A percentile compares a stretch with the other conserved stretches of the same genome.
Conservation (phyloP, 2,888 invertebrate genomes). For the Scaptomyza flava region DNA sequence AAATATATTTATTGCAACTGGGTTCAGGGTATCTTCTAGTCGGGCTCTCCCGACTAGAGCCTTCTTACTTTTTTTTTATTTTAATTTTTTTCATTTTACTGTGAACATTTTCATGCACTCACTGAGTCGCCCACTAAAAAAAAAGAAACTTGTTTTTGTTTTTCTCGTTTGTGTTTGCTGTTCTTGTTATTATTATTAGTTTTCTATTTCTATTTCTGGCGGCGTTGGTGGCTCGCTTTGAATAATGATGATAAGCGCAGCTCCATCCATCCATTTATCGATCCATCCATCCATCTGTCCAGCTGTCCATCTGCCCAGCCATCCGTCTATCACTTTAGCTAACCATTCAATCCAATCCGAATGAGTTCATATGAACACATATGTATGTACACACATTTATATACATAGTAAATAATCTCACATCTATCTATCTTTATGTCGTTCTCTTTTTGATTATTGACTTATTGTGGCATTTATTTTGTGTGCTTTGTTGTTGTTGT, state of each 20-base stretch:
- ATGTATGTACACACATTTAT: slow-evolving; percentile 17
- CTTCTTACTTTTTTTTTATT: no score
- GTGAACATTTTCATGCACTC: slow-evolving; percentile 51
- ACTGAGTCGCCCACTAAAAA: slow-evolving; percentile 45
- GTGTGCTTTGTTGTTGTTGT: not conserved
- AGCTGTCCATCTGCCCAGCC: slow-evolving; percentile 5
- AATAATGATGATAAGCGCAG: slow-evolving; percentile 78
- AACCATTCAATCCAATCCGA: slow-evolving; percentile 25
- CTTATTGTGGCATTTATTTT: slow-evolving; percentile 68
- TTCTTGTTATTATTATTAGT: slow-evolving; percentile 78
- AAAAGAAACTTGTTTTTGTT: slow-evolving; percentile 57
- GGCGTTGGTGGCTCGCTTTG: slow-evolving; percentile 79
- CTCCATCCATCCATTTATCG: slow-evolving; percentile 35
- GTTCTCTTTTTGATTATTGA: slow-evolving; percentile 70
- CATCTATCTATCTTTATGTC: slow-evolving; percentile 39
- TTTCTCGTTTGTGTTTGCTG: slow-evolving; percentile 68
- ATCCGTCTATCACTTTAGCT: slow-evolving; percentile 9
- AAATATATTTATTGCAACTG: no score
- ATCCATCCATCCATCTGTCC: slow-evolving; percentile 3
- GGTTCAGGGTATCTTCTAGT: no score
- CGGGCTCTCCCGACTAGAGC: no score
- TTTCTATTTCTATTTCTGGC: slow-evolving; percentile 57
- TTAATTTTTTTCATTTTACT: not conserved
- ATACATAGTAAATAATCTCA: slow-evolving; percentile 5
- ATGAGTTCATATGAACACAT: slow-evolving; percentile 27